phyloP scores from a whole-genome alignment of 2,888 invertebrate species.

The Myopa testacea region DNA sequence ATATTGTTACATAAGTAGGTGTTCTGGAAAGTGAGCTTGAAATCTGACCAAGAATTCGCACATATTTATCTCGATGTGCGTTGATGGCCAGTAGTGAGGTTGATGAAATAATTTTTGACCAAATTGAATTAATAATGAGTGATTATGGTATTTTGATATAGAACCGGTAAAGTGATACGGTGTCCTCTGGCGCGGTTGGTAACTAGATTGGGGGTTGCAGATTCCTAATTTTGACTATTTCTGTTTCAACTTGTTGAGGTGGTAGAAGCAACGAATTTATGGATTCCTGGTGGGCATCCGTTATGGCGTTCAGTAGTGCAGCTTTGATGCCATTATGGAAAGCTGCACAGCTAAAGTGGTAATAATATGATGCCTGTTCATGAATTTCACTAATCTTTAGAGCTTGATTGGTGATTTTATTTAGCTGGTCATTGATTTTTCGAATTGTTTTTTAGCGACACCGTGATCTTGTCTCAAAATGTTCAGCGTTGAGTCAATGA shows the following conservation, averaged over 20 bases:
- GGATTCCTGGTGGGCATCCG: background rate
- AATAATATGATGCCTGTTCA: background rate
- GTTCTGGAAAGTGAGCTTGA: too few relatives aligned
- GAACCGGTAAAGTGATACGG: background rate
- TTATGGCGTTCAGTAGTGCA: background rate
- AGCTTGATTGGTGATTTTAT: background rate
- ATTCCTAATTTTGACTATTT: background rate
- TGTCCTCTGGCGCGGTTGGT: background rate
- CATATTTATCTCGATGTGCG: too few relatives aligned
- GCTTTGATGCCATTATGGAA: background rate
- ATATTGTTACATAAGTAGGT: too few relatives aligned
- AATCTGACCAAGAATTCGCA: too few relatives aligned
- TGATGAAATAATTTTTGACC: too few relatives aligned
- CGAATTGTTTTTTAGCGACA: conserved; percentile 22
- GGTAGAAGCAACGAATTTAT: background rate
- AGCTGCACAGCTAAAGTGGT: background rate
- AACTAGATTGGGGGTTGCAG: background rate
- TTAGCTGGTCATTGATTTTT: background rate
- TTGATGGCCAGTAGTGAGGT: too few relatives aligned
- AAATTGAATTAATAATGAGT: too few relatives aligned
- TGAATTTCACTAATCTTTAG: background rate
- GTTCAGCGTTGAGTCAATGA: conserved; percentile 28
- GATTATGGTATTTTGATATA: too few relatives aligned
- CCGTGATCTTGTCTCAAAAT: conserved; percentile 24
- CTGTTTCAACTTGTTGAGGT: background rate